Base-by-base conservation (phyloP, 1,140 invertebrate genomes). In the Drosophila oshimai region DNA sequence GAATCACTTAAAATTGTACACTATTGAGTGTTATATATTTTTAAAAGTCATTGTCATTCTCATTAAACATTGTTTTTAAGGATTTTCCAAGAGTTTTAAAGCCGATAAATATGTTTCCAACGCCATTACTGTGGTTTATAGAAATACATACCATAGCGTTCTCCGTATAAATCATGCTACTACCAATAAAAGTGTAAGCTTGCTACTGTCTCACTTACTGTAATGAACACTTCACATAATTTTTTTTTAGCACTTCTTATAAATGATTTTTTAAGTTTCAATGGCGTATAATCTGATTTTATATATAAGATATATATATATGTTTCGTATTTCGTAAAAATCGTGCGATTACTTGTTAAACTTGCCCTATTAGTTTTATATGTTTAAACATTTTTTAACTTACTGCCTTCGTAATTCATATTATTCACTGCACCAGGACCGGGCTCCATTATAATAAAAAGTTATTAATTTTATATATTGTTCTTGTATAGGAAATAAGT, bases 371-470 rank as follows among this genome's bases (percentile, higher is more conserved):
- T 15, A 18, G 20, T 41, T 10, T 13, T 4, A 10, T 24, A 18
- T 22, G 13, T 34, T 22, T 33, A 4, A 12, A 37, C 2, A 4
- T 18, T 17, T 18, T 36, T 24, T 10, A 57, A 86, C 81, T 86
- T 86, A 86, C 81, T 61, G 22, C 22, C 67, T 39, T 81, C 50
- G 5, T 31, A 18, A 58, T 55, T 51, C 5, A 55, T n/a, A 36
- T 49, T 77, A 60, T 71, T 73, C 20, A 68, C 53, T 57, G 37
- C 42, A 20, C 53, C 22, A 18, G 49, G 28, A 60, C 39, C 62
- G 33, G 64, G 46, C 50, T 87, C 81, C 81, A 87, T 84, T 33
- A n/a, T 45, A 15, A 20, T 12, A n/a, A n/a, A n/a, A n/a, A n/a
- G n/a, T 45, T 45, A 9, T 41, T 28, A 39, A 13, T 26, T n/a